Percentiles rank a stretch among this genome's conserved stretches.
Evolutionary conservation across 2,113 vertebrate species (phyloP).

Genomic region (Tetraodon nigroviridis): DNA sequence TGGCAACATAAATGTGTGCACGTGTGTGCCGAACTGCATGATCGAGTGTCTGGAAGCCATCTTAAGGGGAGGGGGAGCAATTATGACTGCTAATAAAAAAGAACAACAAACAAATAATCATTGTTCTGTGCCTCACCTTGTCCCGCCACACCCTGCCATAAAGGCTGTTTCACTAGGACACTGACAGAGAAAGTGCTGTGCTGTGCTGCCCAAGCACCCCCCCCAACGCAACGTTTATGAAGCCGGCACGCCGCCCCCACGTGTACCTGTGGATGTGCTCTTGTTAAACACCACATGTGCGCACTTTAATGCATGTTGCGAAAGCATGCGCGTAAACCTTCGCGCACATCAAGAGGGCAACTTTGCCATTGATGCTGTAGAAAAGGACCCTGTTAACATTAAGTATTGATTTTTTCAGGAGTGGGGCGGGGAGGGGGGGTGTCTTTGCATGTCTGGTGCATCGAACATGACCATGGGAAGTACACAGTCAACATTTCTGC

Average conservation of each 20-base stretch:
- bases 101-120: slow-evolving; percentile 72
- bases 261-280: slow-evolving; percentile 39
- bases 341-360: slow-evolving; percentile 24
- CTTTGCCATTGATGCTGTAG: slow-evolving; percentile 36
- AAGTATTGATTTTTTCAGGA: slow-evolving; percentile 35
- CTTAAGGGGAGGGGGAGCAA: slow-evolving; percentile 61
- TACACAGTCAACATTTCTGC: too few relatives aligned
- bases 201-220: slow-evolving; percentile 75
- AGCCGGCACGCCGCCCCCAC: slow-evolving; percentile 44
- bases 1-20: slow-evolving; percentile 58
- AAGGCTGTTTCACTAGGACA: slow-evolving; percentile 61
- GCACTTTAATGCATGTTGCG: slow-evolving; percentile 17
- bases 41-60: slow-evolving; percentile 44
- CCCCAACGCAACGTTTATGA: slow-evolving; percentile 56
- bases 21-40: slow-evolving; percentile 52
- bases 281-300: slow-evolving; percentile 15
- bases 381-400: slow-evolving; percentile 23
- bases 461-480: too few relatives aligned
- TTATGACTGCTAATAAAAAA: slow-evolving; percentile 76
- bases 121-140: slow-evolving; percentile 72
- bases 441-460: too few relatives aligned
- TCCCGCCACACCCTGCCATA: slow-evolving; percentile 66
- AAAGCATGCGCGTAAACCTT: slow-evolving; percentile 14
- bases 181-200: slow-evolving; percentile 71
- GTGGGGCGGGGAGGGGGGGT: background rate